Percentiles rank a stretch among this genome's conserved stretches.
Evolutionary conservation across 2,888 invertebrate species (phyloP).

Genomic region (Epicampocera succincta): DNA sequence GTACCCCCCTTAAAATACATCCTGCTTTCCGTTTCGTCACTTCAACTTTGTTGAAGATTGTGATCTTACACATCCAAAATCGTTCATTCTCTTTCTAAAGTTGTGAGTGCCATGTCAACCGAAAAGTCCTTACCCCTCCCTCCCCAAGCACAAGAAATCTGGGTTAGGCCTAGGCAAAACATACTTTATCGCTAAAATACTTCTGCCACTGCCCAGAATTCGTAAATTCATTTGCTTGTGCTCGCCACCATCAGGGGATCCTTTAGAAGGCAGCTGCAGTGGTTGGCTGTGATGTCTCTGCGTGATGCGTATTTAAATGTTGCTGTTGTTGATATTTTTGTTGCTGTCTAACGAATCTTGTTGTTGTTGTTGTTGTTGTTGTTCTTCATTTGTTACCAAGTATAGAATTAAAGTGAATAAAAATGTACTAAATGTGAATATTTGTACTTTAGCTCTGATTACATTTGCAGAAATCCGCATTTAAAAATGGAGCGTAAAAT

Average conservation of each 20-base stretch:
- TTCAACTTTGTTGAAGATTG: no score
- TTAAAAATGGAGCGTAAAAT: constrained; percentile 16
- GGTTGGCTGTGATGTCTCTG: constrained; percentile 28
- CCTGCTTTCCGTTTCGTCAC: no score
- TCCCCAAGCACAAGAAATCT: no score
- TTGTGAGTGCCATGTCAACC: no score
- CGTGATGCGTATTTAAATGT: constrained; percentile 56
- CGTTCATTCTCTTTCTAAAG: no score
- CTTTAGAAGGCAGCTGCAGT: constrained; percentile 35
- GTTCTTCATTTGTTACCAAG: constrained; percentile 22
- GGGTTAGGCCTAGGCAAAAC: no score
- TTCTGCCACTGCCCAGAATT: constrained; percentile 3
- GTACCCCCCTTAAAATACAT: no score
- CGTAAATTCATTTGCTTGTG: background rate
- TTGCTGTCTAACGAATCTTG: background rate
- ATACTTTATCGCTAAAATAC: no score
- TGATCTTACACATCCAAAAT: no score
- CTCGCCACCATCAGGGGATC: background rate
- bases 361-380: background rate
- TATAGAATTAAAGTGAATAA: constrained; percentile 51
- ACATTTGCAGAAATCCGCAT: constrained; percentile 1
- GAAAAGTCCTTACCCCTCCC: no score
- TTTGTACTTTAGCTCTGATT: constrained; percentile 60
- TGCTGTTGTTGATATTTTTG: background rate
- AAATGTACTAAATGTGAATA: constrained; percentile 47